Evolutionary conservation across 2,888 invertebrate species (phyloP).

Genomic region (Diplolepis rosae): DNA sequence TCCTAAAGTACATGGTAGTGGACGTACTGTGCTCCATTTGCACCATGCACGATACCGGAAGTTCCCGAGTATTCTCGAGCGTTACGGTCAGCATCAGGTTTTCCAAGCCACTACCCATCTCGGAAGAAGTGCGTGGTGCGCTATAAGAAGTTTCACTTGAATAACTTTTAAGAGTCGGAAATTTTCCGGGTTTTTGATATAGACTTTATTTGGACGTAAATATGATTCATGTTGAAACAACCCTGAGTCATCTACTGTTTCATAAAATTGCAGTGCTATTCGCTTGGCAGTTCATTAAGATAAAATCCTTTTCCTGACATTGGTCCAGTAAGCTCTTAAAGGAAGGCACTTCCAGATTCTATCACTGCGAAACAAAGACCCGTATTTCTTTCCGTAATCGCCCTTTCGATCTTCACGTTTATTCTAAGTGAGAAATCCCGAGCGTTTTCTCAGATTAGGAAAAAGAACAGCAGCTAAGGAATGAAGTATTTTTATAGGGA

Average conservation of each 20-base stretch:
- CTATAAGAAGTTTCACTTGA: too few species aligned
- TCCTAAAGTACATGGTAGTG: too few species aligned
- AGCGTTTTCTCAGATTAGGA: not conserved
- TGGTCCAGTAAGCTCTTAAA: conserved; percentile 16
- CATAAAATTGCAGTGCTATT: conserved; percentile 33
- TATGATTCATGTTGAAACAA: not conserved
- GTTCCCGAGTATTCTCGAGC: too few species aligned
- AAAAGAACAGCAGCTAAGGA: not conserved
- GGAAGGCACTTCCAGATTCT: conserved; percentile 52
- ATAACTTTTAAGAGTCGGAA: too few species aligned
- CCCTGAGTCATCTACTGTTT: not conserved
- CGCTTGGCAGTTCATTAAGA: conserved; percentile 64
- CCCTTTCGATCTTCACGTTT: not conserved
- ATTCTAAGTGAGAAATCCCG: not conserved
- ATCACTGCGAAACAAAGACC: conserved; percentile 57
- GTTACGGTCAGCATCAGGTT: too few species aligned
- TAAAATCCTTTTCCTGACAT: conserved; percentile 53
- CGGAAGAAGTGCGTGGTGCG: too few species aligned
- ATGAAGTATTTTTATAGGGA: not conserved
- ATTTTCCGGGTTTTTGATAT: not conserved
- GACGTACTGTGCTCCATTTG: too few species aligned
- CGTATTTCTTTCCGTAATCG: conserved; percentile 48
- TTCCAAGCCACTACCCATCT: too few species aligned
- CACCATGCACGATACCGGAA: too few species aligned
- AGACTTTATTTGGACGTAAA: not conserved